These are phyloP conservation scores for Cnemophilus loriae DNA, from an alignment of 2,113 vertebrate genomes.

Conservation along the genomic window DNA sequence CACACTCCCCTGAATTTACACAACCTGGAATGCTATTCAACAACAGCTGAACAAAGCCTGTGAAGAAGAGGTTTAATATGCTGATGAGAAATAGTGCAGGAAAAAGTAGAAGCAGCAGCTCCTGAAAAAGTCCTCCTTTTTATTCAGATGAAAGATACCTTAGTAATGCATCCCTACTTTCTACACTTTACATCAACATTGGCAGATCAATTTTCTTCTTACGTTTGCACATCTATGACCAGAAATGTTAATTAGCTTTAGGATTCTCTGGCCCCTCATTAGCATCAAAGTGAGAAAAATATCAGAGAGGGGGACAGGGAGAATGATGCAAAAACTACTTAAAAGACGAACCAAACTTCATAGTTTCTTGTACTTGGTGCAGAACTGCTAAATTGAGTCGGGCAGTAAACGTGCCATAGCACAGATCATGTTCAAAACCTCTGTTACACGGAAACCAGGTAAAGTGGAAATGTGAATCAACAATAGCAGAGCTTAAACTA, in stretches of 20 bases:
- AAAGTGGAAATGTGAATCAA: not conserved
- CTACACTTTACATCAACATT: not conserved
- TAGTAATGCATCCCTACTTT: not conserved
- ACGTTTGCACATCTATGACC: not conserved
- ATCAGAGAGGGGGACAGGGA: not conserved
- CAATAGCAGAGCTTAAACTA: not conserved
- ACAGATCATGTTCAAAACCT: not conserved
- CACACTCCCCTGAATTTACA: not conserved
- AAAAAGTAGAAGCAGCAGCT: not conserved
- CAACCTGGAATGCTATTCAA: not conserved
- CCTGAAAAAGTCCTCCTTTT: not conserved
- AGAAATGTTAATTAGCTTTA: constrained; percentile 52
- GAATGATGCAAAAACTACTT: not conserved
- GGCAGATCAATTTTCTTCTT: not conserved
- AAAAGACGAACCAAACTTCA: not conserved
- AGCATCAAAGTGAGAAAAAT: constrained; percentile 47
- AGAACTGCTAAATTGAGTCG: constrained; percentile 17
- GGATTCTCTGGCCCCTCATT: not conserved
- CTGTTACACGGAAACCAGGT: not conserved
- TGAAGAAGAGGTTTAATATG: not conserved
- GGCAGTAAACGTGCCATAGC: not conserved
- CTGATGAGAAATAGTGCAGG: not conserved
- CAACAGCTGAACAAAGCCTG: not conserved
- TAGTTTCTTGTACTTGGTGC: not conserved
- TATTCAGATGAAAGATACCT: not conserved